Percentiles rank a stretch among this genome's conserved stretches.
phyloP scores from a whole-genome alignment of 92 coral and sea anemone species.

The Palythoa caribaeorum region DNA sequence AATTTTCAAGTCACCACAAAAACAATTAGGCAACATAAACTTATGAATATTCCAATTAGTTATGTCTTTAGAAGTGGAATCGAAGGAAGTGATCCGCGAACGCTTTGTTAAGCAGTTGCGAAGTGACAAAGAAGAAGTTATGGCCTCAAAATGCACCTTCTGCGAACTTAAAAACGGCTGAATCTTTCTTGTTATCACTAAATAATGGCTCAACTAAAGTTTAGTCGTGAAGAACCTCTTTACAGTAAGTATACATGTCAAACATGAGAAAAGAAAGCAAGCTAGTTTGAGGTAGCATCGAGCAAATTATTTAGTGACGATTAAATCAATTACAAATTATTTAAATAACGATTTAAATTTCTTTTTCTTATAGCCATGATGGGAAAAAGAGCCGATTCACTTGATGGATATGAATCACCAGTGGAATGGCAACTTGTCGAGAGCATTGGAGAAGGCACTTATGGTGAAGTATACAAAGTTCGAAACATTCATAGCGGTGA shows the following conservation, averaged over 20 bases:
- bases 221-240: constrained; percentile 38
- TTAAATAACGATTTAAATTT: not conserved
- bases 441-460: constrained; percentile 97
- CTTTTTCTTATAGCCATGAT: constrained; percentile 72
- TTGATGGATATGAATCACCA: constrained; percentile 81
- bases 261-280: not conserved
- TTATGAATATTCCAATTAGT: constrained; percentile 34
- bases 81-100: constrained; percentile 32
- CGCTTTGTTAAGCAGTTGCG: constrained; percentile 40
- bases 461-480: constrained; percentile 89
- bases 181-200: not conserved
- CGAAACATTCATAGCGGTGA: constrained; percentile 77
- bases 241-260: constrained; percentile 23
- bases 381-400: constrained; percentile 83
- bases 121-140: not conserved
- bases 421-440: constrained; percentile 93
- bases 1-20: not conserved
- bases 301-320: not conserved
- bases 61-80: not conserved
- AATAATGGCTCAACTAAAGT: constrained; percentile 29
- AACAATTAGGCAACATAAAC: not conserved
- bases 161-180: not conserved
- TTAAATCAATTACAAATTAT: not conserved
- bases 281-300: not conserved
- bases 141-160: not conserved